Evolutionary conservation across 2,113 vertebrate species (phyloP).

Genomic region (Semicossyphus pulcher): DNA sequence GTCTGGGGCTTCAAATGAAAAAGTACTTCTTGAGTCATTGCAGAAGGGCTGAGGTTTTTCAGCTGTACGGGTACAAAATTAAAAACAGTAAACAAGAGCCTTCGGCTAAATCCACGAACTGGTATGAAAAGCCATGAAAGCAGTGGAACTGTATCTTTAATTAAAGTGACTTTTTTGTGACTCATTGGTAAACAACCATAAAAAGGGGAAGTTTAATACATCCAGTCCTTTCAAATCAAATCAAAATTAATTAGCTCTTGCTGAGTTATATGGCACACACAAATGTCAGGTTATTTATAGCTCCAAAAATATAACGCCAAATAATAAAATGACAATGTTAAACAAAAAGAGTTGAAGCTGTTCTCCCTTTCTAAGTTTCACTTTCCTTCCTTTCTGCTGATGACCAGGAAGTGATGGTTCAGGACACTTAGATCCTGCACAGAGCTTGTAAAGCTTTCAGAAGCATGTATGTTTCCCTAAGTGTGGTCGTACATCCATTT

Average conservation of each 20-base stretch:
- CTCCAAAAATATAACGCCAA: not conserved
- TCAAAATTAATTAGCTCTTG: constrained; percentile 26
- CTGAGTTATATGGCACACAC: not conserved
- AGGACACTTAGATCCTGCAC: not conserved
- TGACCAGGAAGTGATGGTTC: not conserved
- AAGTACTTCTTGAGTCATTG: constrained; percentile 5
- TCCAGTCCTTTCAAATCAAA: constrained; percentile 34
- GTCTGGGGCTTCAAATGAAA: not conserved
- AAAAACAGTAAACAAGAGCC: constrained; percentile 15
- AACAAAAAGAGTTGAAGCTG: too few species aligned
- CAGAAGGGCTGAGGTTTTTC: not conserved
- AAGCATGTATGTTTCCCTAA: not conserved
- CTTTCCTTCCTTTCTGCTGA: not conserved
- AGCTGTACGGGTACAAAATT: not conserved
- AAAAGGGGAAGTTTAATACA: not conserved
- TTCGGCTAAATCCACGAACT: constrained; percentile 15
- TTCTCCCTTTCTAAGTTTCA: not conserved
- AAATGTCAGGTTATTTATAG: constrained; percentile 28
- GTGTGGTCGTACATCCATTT: constrained; percentile 4
- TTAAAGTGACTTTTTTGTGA: constrained; percentile 26
- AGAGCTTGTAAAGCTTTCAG: not conserved
- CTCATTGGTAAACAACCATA: constrained; percentile 40
- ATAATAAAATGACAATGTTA: not conserved
- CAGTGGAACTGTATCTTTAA: constrained; percentile 10
- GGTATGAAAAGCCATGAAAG: not conserved